Evolutionary conservation across 2,113 vertebrate species (phyloP), one percentile per base, ranked within the genome.

Genomic region (Rhea pennata): DNA sequence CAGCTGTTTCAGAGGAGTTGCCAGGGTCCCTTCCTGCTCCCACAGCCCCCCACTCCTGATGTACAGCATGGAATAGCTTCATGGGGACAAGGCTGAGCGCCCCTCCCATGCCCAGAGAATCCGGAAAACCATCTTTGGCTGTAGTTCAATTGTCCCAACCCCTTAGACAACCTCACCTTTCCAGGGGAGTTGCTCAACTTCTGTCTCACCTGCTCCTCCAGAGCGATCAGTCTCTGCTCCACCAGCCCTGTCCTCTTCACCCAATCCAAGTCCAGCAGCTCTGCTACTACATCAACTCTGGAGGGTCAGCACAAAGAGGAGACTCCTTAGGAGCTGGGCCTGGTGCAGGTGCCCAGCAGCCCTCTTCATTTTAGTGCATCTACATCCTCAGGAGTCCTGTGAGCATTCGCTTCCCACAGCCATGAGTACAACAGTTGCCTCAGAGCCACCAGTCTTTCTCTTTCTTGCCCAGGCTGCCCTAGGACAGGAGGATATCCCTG

Each of bases 141-240:
- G 42, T 27, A 19, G 7, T 42, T 93, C 58, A 19, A 4, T 19
- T 78, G 59, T 66, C 40, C 72, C 42, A 59, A 56, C 2, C 27
- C 10, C 29, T 54, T 77, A 29, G 42, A 53, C 89, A 85, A 44
- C 3, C 14, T 36, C 33, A 29, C 5, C 4, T 72, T 82, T 53
- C 26, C 50, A 39, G 54, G 9, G 80, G 9, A 22, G 11, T 36
- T 72, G 27, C 44, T 73, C 62, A 79, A 40, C 12, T 58, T 86
- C 85, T 73, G 17, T 14, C 96, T 97, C 82, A 99, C 99, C 99
- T 99, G 99, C 36, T 99, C 98, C 97, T 99, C 99, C 74, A 99
- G 97, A 84, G 97, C 97, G 33, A 87, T 64, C 93, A 99, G 80
- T 54, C 98, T 98, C 93, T 98, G 98, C 62, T 97, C 96, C 91